phyloP scores from a whole-genome alignment of 2,888 invertebrate species.

The Lasioglossum leucozonium region DNA sequence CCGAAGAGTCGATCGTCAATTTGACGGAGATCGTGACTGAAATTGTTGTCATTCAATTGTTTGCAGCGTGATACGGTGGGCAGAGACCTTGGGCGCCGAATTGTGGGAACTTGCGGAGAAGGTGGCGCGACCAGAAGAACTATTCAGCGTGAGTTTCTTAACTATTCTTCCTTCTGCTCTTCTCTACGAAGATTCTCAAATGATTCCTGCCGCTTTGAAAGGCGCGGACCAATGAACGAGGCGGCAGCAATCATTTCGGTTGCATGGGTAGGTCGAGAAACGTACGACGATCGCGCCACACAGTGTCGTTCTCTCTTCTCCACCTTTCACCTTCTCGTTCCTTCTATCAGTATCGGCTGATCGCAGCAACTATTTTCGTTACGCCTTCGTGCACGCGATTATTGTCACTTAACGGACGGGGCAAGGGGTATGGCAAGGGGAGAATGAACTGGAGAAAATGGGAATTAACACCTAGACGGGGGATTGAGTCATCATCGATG shows the following conservation, averaged over 20 bases:
- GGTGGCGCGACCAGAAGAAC: constrained; percentile 91
- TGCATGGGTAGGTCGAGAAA: neutral
- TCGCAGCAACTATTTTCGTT: constrained; percentile 49
- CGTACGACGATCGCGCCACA: neutral
- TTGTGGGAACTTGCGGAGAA: constrained; percentile 91
- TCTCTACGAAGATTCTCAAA: neutral
- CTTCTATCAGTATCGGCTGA: constrained; percentile 20
- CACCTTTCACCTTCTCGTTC: neutral
- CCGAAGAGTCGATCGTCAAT: neutral
- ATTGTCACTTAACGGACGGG: constrained; percentile 19
- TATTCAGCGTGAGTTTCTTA: constrained; percentile 88
- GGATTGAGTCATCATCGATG: neutral
- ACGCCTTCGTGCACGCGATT: constrained; percentile 34
- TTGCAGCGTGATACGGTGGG: constrained; percentile 92
- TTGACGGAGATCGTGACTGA: neutral
- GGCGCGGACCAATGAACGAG: neutral
- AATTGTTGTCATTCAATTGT: neutral
- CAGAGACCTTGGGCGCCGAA: constrained; percentile 91
- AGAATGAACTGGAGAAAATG: neutral
- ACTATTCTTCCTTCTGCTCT: constrained; percentile 5
- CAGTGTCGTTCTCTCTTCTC: neutral
- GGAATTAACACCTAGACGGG: constrained; percentile 4
- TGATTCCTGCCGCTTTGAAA: neutral
- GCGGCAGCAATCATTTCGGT: neutral
- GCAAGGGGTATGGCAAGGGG: neutral